phyloP scores from a whole-genome alignment of 2,797 vertebrate genomes.

The Iguana delicatissima region DNA sequence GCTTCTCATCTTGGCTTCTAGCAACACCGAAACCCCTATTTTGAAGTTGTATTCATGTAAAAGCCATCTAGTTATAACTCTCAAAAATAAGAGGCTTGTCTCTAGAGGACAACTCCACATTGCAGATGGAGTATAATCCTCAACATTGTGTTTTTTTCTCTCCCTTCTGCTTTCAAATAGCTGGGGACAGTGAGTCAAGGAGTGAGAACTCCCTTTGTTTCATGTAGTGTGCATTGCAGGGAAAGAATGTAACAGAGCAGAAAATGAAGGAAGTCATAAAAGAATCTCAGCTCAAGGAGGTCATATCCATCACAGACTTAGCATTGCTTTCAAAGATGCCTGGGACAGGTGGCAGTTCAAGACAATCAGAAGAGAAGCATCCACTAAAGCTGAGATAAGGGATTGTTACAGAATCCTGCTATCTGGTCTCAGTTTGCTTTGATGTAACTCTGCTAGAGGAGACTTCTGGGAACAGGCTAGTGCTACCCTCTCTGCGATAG shows the following conservation, averaged over 20 bases:
- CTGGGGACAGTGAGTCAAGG: conserved; percentile 84
- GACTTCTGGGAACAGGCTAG: conserved; percentile 82
- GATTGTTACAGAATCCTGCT: conserved; percentile 88
- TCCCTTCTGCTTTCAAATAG: conserved; percentile 80
- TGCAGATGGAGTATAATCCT: conserved; percentile 82
- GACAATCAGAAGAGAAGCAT: conserved; percentile 95
- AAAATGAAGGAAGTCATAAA: conserved; percentile 99
- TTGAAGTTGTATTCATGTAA: conserved; percentile 71
- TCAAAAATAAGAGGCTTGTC: conserved; percentile 83
- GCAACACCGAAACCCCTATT: conserved; percentile 72
- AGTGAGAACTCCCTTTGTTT: conserved; percentile 87
- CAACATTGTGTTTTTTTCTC: conserved; percentile 78
- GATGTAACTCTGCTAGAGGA: conserved; percentile 91
- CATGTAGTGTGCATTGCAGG: conserved; percentile 80
- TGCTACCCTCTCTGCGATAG: conserved; percentile 73
- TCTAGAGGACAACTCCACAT: conserved; percentile 79
- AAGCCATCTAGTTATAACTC: conserved; percentile 78
- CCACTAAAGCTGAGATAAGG: conserved; percentile 94
- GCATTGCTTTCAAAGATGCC: conserved; percentile 97
- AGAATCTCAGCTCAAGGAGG: conserved; percentile 96
- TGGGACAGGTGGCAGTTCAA: conserved; percentile 99
- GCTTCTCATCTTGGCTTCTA: conserved; percentile 80
- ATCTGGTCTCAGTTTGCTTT: conserved; percentile 90
- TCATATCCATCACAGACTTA: conserved; percentile 98
- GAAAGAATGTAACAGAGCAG: conserved; percentile 91